Base-by-base conservation (phyloP, 2,797 vertebrate species). In the Anisognathus igniventris region DNA sequence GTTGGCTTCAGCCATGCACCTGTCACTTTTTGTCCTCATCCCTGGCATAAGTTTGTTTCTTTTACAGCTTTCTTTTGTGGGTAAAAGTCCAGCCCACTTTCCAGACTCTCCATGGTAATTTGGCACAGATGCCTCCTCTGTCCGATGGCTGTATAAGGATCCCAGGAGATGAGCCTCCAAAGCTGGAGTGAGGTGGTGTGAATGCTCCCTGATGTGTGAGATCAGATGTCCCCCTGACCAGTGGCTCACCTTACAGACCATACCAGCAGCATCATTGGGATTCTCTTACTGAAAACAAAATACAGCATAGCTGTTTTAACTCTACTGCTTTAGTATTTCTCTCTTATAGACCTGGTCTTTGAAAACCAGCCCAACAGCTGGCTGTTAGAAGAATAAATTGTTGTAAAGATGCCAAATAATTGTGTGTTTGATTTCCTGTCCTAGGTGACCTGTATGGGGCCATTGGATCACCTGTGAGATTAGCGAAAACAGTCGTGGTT, bases 381-480 rank as follows among this genome's bases (percentile, higher is more conserved):
- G 21, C 33, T 64, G 27, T 42, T 57, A 45, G 64, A 37, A 77
- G 51, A 74, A 28, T 6, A n/a, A 39, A 48, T 66, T 13, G 5
- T 16, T 91, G 42, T 16, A 44, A 75, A 91, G 42, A 15, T 86
- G 50, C 14, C 61, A 72, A 62, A 16, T 67, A 74, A 70, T 9
- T 12, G 30, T 71, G n/a, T 88, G 80, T 45, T 93, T 47, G 39
- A 37, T 92, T 78, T 96, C 93, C 51, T 53, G 1, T 93, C 96
- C 45, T 76, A 99, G 99, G 99, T 64, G 99, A 99, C 96, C 97
- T 99, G 65, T 99, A 99, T 15, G 99, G 99, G 8, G 99, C 99
- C 39, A 99, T 99, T 7, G 99, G 99, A 73, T 99, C 99, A 15
- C 99, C 99, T 2, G 99, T 99, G 88, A 98, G 99, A 33, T 97